Evolutionary conservation across 2,888 invertebrate genomes (phyloP).

Genomic region (Torymus texanus): DNA sequence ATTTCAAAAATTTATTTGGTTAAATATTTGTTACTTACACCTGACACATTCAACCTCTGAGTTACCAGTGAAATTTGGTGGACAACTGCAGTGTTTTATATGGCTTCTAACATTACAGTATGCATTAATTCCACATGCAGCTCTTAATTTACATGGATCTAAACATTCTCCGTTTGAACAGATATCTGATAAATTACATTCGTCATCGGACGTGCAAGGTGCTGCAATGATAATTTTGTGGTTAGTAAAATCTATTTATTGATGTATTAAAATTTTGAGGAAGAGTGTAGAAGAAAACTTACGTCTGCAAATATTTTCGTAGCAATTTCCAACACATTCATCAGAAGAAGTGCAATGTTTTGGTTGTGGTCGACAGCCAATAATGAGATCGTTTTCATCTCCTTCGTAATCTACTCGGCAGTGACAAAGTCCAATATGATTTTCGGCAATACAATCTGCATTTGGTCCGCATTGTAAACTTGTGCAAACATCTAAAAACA

Average conservation of each 20-base stretch:
- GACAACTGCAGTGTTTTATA: slow-evolving; percentile 87
- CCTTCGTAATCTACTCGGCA: slow-evolving; percentile 88
- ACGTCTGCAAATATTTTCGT: slow-evolving; percentile 88
- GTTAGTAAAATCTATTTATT: neutral
- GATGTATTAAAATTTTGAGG: too few relatives aligned
- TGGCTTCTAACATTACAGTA: slow-evolving; percentile 84
- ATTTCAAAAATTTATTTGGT: too few relatives aligned
- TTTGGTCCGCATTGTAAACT: slow-evolving; percentile 87
- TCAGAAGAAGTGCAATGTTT: slow-evolving; percentile 82
- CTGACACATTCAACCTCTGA: slow-evolving; percentile 89
- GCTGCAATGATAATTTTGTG: slow-evolving; percentile 74
- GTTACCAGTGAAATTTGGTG: slow-evolving; percentile 90
- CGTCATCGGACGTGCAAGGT: slow-evolving; percentile 86
- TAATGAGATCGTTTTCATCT: slow-evolving; percentile 81
- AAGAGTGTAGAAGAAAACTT: slow-evolving; percentile 71
- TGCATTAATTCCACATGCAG: slow-evolving; percentile 90
- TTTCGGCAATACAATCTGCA: slow-evolving; percentile 86
- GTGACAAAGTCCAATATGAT: slow-evolving; percentile 86
- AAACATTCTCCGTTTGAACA: slow-evolving; percentile 89
- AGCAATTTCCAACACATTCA: slow-evolving; percentile 88
- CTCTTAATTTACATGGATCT: slow-evolving; percentile 85
- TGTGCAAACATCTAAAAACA: slow-evolving; percentile 84
- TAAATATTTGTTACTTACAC: slow-evolving; percentile 77
- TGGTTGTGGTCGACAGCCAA: slow-evolving; percentile 86
- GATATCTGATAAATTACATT: slow-evolving; percentile 87